phyloP scores from a whole-genome alignment of 2,888 invertebrate genomes.

The Agriopis leucophaearia region DNA sequence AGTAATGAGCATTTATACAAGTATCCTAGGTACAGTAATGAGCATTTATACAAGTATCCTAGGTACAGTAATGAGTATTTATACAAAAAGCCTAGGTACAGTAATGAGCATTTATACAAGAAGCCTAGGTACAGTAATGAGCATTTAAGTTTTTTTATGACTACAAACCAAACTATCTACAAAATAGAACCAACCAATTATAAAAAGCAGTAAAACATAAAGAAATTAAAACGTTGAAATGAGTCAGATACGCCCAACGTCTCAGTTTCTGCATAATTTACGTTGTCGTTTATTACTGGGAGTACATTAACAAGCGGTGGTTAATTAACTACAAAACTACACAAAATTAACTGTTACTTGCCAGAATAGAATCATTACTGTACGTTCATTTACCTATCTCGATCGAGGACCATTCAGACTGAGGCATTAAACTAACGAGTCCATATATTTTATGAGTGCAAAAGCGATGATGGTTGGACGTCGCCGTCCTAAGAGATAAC shows the following conservation, averaged over 20 bases:
- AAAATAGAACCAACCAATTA: background rate
- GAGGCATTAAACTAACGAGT: background rate
- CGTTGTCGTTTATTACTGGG: constrained; percentile 8
- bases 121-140: no score
- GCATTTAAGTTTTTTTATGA: no score
- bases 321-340: constrained; percentile 28
- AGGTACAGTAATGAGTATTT: no score
- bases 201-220: constrained; percentile 6
- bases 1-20: no score
- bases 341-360: constrained; percentile 19
- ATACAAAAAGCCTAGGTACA: no score
- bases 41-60: no score
- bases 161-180: no score
- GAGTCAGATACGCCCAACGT: background rate
- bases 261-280: constrained; percentile 18
- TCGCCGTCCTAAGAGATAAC: no score
- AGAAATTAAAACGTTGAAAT: background rate
- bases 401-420: constrained; percentile 14
- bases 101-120: no score
- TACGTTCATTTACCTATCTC: constrained; percentile 37
- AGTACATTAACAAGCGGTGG: constrained; percentile 21
- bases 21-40: no score
- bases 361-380: constrained; percentile 26
- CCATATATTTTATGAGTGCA: background rate
- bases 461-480: no score